Conservation (phyloP, 2,888 invertebrate species). For the Druceiella hillmani region DNA sequence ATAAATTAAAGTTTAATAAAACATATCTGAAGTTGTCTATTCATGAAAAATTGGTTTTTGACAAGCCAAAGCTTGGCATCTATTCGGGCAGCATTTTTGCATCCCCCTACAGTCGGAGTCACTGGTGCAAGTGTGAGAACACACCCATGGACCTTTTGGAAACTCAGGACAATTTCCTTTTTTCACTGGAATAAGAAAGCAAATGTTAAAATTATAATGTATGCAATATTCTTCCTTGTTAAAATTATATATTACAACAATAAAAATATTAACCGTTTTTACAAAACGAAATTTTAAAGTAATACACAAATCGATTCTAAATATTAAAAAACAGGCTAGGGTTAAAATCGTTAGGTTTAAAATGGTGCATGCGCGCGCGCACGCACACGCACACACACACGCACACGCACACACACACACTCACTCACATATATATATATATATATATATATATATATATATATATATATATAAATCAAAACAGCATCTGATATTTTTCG, state of each 20-base stretch:
- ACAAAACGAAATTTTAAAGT: slow-evolving; percentile 1
- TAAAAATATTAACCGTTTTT: slow-evolving; percentile 2
- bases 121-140: slow-evolving; percentile 47
- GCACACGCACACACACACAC: too few relatives aligned
- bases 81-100: slow-evolving; percentile 52
- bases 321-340: too few relatives aligned
- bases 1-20: too few relatives aligned
- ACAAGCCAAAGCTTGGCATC: slow-evolving; percentile 51
- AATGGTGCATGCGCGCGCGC: too few relatives aligned
- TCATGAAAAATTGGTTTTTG: slow-evolving; percentile 32
- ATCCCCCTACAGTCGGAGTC: slow-evolving; percentile 50
- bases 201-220: slow-evolving; percentile 6
- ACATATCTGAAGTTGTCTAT: too few relatives aligned
- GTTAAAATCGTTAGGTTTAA: too few relatives aligned
- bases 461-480: too few relatives aligned
- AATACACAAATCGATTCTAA: too few relatives aligned
- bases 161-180: slow-evolving; percentile 45
- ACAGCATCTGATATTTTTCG: too few relatives aligned
- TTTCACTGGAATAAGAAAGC: slow-evolving; percentile 38
- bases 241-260: not conserved
- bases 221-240: not conserved
- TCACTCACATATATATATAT: too few relatives aligned
- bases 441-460: too few relatives aligned
- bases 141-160: slow-evolving; percentile 51
- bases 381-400: too few relatives aligned